phyloP scores from a whole-genome alignment of 2,113 vertebrate genomes.

The Grallaria varia region DNA sequence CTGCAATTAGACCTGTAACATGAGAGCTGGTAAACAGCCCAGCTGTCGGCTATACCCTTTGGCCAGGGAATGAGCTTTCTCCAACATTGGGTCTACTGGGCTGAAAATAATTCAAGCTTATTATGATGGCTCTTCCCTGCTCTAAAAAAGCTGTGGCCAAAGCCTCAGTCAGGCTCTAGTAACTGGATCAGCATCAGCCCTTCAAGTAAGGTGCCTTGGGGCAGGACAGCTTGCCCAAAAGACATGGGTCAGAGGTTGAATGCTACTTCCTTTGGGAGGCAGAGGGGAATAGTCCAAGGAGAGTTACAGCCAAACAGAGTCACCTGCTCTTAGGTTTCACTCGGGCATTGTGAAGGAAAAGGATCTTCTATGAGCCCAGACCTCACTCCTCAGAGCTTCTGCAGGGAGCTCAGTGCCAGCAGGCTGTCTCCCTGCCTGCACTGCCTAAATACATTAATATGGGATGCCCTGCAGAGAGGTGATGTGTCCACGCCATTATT shows the following conservation, averaged over 20 bases:
- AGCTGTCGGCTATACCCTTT: conserved; percentile 17
- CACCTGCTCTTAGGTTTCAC: neutral
- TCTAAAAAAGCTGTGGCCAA: neutral
- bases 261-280: neutral
- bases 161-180: neutral
- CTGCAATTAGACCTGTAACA: conserved; percentile 43
- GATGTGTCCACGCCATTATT: fast-evolving
- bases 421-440: neutral
- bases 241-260: neutral
- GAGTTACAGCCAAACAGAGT: neutral
- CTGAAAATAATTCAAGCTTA: neutral
- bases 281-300: neutral
- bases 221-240: neutral
- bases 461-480: neutral
- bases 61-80: conserved; percentile 3
- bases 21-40: conserved; percentile 46
- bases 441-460: neutral
- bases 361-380: neutral
- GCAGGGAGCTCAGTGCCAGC: neutral
- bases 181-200: neutral
- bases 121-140: neutral
- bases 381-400: neutral
- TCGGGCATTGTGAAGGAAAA: neutral
- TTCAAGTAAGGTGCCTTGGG: neutral
- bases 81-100: conserved; percentile 2